Evolutionary conservation across 1,140 invertebrate species (phyloP).

Genomic region (Fopius arisanus): DNA sequence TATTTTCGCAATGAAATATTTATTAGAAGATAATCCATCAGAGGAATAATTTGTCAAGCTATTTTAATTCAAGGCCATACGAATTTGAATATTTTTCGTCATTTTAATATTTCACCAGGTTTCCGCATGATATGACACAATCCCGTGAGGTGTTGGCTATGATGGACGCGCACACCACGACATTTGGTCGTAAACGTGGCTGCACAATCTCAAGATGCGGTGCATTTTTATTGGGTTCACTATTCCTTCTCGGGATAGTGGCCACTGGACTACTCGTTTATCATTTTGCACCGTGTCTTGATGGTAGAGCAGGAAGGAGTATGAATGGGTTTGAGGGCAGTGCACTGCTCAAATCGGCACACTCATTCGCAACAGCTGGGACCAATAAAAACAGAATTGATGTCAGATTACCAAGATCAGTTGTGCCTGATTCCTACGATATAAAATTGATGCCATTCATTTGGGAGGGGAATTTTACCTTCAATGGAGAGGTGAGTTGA

Average conservation of each 20-base stretch:
- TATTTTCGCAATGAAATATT: background rate
- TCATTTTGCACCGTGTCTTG: conserved; percentile 72
- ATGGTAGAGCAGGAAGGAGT: conserved; percentile 43
- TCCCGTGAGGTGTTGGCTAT: conserved; percentile 57
- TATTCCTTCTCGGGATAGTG: conserved; percentile 66
- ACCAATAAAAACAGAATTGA: conserved; percentile 62
- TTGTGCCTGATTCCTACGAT: conserved; percentile 75
- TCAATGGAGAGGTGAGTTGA: conserved; percentile 71
- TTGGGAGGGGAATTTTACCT: conserved; percentile 78
- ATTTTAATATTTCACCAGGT: conserved; percentile 32
- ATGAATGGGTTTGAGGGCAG: conserved; percentile 43
- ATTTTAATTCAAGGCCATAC: background rate
- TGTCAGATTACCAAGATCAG: conserved; percentile 72
- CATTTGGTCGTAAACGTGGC: conserved; percentile 58
- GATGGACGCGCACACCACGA: conserved; percentile 59
- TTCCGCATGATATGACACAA: conserved; percentile 53
- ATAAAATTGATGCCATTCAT: conserved; percentile 76
- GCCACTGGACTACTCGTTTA: conserved; percentile 74
- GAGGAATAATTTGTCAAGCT: no score
- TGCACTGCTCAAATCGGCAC: conserved; percentile 54
- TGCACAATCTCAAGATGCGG: conserved; percentile 62
- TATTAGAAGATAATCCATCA: no score
- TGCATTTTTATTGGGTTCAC: conserved; percentile 61
- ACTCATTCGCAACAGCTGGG: conserved; percentile 53
- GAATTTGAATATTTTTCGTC: background rate